These are phyloP conservation scores for Pogonocherus hispidulus DNA, from an alignment of 2,888 invertebrate genomes.

Conservation along the genomic window DNA sequence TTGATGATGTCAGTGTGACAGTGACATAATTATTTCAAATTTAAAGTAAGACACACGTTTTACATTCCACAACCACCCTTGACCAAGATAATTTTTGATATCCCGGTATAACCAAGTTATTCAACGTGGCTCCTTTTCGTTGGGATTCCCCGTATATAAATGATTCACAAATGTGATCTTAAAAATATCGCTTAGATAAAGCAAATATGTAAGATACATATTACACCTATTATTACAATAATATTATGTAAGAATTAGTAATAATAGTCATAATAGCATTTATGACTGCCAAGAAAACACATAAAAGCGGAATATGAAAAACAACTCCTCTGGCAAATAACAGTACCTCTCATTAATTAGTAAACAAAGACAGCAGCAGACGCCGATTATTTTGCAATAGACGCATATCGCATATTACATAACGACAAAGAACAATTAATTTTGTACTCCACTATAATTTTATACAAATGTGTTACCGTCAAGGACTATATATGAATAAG, in stretches of 20 bases:
- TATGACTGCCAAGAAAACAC: background rate
- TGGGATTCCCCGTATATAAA: too few relatives aligned
- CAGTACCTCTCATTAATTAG: constrained; percentile 22
- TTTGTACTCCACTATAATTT: constrained; percentile 28
- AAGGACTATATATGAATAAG: background rate
- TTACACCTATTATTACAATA: too few relatives aligned
- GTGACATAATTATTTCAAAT: too few relatives aligned
- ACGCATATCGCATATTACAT: constrained; percentile 27
- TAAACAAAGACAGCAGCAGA: constrained; percentile 27
- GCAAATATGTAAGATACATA: too few relatives aligned
- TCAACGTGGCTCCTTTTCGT: too few relatives aligned
- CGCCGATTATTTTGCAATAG: constrained; percentile 28
- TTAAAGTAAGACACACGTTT: too few relatives aligned
- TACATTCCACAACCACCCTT: too few relatives aligned
- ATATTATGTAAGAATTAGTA: background rate
- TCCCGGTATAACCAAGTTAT: too few relatives aligned
- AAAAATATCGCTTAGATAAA: background rate
- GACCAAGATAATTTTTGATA: too few relatives aligned
- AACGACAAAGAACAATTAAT: constrained; percentile 31
- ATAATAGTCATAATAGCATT: constrained; percentile 6
- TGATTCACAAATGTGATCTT: background rate
- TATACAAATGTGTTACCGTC: constrained; percentile 16
- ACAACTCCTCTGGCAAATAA: constrained; percentile 9
- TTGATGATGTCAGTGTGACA: too few relatives aligned
- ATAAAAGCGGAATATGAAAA: constrained; percentile 1